Evolutionary conservation across 1,140 invertebrate genomes (phyloP), one percentile per base, ranked within the genome.

Genomic region (Brachionus koreanus): DNA sequence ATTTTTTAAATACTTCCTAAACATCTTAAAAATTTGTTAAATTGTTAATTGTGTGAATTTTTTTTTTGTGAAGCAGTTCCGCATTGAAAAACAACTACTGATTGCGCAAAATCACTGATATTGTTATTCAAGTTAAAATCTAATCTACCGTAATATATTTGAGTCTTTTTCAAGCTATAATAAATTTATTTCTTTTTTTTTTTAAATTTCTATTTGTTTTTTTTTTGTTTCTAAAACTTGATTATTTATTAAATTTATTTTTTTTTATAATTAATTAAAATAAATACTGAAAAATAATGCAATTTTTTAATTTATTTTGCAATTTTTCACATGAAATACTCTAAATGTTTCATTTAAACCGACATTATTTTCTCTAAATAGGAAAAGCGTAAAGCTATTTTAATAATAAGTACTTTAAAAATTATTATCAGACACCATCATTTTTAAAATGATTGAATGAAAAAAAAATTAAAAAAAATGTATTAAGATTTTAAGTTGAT

Each of bases 231-330:
- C 49, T 19, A 57, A 57, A 57, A 57, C 49, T 57, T 57, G 49
- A 57, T 57, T 57, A 57, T 57, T 57, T 57, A 57, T 57, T 57
- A 57, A 57, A 57, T 57, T 57, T 57, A 57, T 23, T 57, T 57
- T 57, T 57, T 57, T 57, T n/a, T n/a, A n/a, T 57, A 57, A 57
- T 57, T 57, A 57, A 57, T 57, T 57, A 57, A 57, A 57, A 57
- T 57, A 57, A 57, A 57, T 5, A 19, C 9, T 57, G 5, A 57
- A 57, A 57, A 57, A 57, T 57, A 7, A 57, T 0, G 5, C n/a
- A 23, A 19, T 57, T 23, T 57, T 57, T 57, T 42, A 1, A 42
- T 29, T 29, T 29, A 29, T 29, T 29, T 29, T 29, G 3, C 3
- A 29, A 29, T 29, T 29, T 29, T 29, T 29, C 1, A 2, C 29